Evolutionary conservation across 1,140 invertebrate species (phyloP).

Genomic region (Saccostrea echinata): DNA sequence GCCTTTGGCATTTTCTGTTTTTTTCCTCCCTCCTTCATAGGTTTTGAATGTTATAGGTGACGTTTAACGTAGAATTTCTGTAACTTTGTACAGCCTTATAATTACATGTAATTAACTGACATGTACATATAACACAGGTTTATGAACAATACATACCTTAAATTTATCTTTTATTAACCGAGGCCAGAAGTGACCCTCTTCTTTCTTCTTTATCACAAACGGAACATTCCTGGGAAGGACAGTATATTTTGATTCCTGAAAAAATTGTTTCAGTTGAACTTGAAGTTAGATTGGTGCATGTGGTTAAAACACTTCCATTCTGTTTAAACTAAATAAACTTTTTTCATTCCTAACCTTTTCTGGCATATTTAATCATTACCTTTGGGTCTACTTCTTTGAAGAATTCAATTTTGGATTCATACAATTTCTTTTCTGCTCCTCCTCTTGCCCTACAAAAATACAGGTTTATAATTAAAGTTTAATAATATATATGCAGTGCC

Average conservation of each 20-base stretch:
- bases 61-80: too few relatives aligned
- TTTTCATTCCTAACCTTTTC: neutral
- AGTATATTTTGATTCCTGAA: constrained; percentile 82
- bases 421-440: constrained; percentile 90
- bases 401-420: constrained; percentile 92
- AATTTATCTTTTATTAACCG: constrained; percentile 91
- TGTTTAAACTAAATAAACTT: neutral
- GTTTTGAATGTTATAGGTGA: too few relatives aligned
- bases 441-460: constrained; percentile 84
- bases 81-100: too few relatives aligned
- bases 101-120: too few relatives aligned
- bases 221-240: constrained; percentile 88
- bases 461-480: constrained; percentile 19
- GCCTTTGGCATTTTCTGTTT: too few relatives aligned
- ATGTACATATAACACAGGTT: neutral
- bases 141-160: constrained; percentile 81
- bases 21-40: too few relatives aligned
- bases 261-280: constrained; percentile 34
- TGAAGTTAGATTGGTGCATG: neutral
- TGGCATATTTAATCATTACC: constrained; percentile 77
- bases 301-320: neutral
- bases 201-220: constrained; percentile 88
- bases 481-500: too few relatives aligned
- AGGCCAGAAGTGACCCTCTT: constrained; percentile 91
- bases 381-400: constrained; percentile 90